Evolutionary conservation across 2,888 invertebrate species (phyloP), one percentile per base, ranked within the genome.

Genomic region (Drosophila borborema): DNA sequence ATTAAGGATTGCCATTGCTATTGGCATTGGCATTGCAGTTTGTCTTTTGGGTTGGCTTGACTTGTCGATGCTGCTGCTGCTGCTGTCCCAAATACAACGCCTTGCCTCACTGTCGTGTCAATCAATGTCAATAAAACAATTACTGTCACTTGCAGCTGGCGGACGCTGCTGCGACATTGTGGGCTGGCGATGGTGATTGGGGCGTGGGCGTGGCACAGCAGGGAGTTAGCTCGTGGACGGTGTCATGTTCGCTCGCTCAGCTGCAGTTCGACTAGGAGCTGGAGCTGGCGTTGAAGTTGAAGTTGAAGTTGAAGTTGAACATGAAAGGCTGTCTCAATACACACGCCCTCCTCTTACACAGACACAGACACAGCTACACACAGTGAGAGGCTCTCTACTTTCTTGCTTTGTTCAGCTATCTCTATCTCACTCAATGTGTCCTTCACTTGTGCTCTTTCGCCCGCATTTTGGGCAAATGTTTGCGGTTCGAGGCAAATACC

Each of bases 111-210:
- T 73, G 89, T 80, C 79, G 74, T 86, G 91, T 90, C 90, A 90
- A 90, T 90, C 90, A 91, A 91, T 91, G 91, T 89, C 90, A 91
- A 90, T 90, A 91, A 90, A 90, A 89, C 91, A 91, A 91, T 91
- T 90, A 89, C 90, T 90, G 91, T 91, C 90, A 91, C 88, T 91
- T 86, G 81, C 89, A 89, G 80, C 79, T 78, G 79, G 71, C 81
- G 67, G 64, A 64, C 64, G 62, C 58, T 53, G 36, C 49, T 55
- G 36, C 49, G 53, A 58, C 31, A 53, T n/a, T 28, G 36, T 53
- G 34, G 49, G 49, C n/a, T 48, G 48, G 16, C 5, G 28, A 28
- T 2, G 36, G 12, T 3, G 36, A 12, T 12, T 4, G 38, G 38
- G 12, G 2, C 28, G 28, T 8, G 16, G 12, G 8, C 18, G 9